Evolutionary conservation across 2,113 vertebrate genomes (phyloP).

Genomic region (Lampris megalopsis): DNA sequence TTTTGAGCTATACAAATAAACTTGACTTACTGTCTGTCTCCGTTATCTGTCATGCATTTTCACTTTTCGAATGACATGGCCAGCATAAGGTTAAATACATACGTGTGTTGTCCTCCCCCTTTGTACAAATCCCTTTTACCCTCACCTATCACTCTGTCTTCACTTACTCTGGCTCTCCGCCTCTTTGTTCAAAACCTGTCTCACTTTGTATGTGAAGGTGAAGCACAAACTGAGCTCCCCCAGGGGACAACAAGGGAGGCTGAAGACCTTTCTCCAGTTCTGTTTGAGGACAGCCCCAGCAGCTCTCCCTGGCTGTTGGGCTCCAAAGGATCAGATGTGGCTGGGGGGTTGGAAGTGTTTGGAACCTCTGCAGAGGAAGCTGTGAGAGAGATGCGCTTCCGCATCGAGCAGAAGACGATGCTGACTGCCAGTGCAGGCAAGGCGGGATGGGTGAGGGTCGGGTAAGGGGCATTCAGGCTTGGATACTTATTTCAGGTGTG

Average conservation of each 20-base stretch:
- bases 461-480: too few relatives aligned
- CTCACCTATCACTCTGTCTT: background rate
- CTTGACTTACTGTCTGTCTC: background rate
- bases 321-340: slow-evolving; percentile 49
- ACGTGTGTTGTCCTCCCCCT: too few relatives aligned
- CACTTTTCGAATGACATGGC: background rate
- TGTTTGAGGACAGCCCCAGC: slow-evolving; percentile 88
- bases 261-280: slow-evolving; percentile 83
- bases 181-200: background rate
- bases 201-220: slow-evolving; percentile 35
- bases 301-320: slow-evolving; percentile 53
- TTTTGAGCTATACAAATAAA: too few relatives aligned
- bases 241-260: slow-evolving; percentile 25
- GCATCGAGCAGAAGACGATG: slow-evolving; percentile 92
- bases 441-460: slow-evolving; percentile 82
- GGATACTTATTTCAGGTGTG: background rate
- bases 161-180: background rate
- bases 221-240: slow-evolving; percentile 4
- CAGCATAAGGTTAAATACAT: background rate
- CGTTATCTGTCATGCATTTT: background rate
- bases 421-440: slow-evolving; percentile 97
- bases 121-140: background rate
- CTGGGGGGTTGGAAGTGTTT: slow-evolving; percentile 83
- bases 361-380: slow-evolving; percentile 91
- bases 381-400: slow-evolving; percentile 97